Evolutionary conservation across 2,888 invertebrate genomes (phyloP).

Genomic region (Anodontia alba): DNA sequence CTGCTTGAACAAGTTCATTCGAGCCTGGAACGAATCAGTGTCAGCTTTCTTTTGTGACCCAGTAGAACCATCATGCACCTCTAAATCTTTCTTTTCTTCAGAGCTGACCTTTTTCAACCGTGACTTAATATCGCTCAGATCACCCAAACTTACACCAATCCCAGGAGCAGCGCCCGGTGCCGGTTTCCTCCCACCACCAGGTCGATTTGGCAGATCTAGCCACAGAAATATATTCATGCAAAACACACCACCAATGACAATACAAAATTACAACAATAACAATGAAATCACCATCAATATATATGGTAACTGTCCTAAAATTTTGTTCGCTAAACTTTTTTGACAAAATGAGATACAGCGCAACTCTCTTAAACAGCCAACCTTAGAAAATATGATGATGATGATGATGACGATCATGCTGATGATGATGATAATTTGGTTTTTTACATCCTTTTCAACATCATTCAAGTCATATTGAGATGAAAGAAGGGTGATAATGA

Average conservation of each 20-base stretch:
- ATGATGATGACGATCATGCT: no score
- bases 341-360: no score
- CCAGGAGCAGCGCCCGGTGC: background rate
- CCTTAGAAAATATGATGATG: no score
- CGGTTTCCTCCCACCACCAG: slow-evolving; percentile 1
- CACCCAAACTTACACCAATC: background rate
- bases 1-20: slow-evolving; percentile 39
- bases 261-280: background rate
- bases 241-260: background rate
- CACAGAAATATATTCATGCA: slow-evolving; percentile 6
- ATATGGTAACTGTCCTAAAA: no score
- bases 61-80: background rate
- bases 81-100: background rate
- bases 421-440: no score
- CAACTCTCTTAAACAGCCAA: no score
- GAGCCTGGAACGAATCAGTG: slow-evolving; percentile 22
- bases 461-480: no score
- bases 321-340: no score
- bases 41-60: background rate
- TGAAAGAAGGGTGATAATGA: no score
- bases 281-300: no score
- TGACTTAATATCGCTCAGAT: background rate
- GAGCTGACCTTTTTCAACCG: background rate
- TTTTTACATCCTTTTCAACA: no score
- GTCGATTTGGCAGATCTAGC: background rate